phyloP scores from a whole-genome alignment of 2,113 vertebrate species.

The Girardinichthys multiradiatus region DNA sequence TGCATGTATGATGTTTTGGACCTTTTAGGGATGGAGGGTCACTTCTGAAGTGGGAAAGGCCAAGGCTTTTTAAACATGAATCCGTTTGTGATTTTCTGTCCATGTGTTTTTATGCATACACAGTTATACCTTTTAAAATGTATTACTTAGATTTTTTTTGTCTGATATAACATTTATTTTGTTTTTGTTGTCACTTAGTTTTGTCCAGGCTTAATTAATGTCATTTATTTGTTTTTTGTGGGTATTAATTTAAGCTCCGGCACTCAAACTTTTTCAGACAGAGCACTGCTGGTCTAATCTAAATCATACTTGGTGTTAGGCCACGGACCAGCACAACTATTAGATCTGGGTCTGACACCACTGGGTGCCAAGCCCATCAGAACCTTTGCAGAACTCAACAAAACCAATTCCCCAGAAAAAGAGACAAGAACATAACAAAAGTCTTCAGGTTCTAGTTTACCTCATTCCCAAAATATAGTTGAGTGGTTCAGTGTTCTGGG shows the following conservation, averaged over 20 bases:
- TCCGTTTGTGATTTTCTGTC: constrained; percentile 44
- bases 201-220: constrained; percentile 3
- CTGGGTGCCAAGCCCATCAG: constrained; percentile 55
- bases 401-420: constrained; percentile 28
- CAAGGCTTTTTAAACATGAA: no score
- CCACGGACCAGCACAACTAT: constrained; percentile 47
- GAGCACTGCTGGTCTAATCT: constrained; percentile 41
- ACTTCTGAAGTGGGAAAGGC: no score
- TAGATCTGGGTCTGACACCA: constrained; percentile 63
- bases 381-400: constrained; percentile 48
- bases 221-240: constrained; percentile 26
- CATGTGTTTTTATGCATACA: constrained; percentile 40
- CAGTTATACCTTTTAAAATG: not conserved
- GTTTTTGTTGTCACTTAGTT: not conserved
- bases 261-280: constrained; percentile 44
- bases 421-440: constrained; percentile 43
- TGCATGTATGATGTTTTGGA: no score
- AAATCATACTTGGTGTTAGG: constrained; percentile 23
- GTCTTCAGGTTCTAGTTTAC: constrained; percentile 31
- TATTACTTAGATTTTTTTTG: not conserved
- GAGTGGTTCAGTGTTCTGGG: no score
- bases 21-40: no score
- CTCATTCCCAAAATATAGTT: no score
- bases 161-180: not conserved
- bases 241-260: constrained; percentile 39